Percentiles rank a stretch among this genome's conserved stretches.
Conservation (phyloP, 2,888 invertebrate genomes). For the Oscheius onirici region DNA sequence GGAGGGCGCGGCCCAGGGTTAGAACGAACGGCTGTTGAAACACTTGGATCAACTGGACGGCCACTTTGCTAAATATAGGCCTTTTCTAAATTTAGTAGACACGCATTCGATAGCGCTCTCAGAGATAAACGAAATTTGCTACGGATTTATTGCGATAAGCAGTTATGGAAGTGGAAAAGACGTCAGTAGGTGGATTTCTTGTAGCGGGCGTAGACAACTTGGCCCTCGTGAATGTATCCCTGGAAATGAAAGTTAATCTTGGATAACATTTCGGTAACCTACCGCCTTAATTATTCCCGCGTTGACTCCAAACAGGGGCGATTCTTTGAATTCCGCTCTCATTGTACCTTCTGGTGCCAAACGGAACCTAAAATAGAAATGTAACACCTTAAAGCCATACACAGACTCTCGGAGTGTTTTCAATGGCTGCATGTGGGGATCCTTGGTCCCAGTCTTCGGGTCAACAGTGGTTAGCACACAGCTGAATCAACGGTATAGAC, state of each 20-base stretch:
- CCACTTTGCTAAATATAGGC: slow-evolving; percentile 15
- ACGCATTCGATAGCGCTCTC: not conserved
- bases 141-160: slow-evolving; percentile 8
- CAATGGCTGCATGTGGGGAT: slow-evolving; percentile 42
- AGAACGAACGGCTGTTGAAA: slow-evolving; percentile 30
- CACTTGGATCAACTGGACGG: slow-evolving; percentile 31
- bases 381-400: not conserved
- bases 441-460: slow-evolving; percentile 43
- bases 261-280: not conserved
- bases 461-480: slow-evolving; percentile 49
- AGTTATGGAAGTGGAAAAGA: not conserved
- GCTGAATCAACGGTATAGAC: slow-evolving; percentile 23
- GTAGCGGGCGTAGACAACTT: slow-evolving; percentile 46
- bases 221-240: slow-evolving; percentile 49
- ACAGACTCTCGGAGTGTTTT: slow-evolving; percentile 36
- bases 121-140: not conserved
- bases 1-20: slow-evolving; percentile 30
- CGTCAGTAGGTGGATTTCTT: slow-evolving; percentile 40
- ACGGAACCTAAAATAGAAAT: slow-evolving; percentile 38
- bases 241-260: not conserved
- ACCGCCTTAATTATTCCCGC: slow-evolving; percentile 40
- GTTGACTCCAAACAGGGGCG: slow-evolving; percentile 50
- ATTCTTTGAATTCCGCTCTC: slow-evolving; percentile 40
- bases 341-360: slow-evolving; percentile 50
- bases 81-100: slow-evolving; percentile 15